Conservation (phyloP, 2,113 vertebrate species). For the Rhinolophus sinicus region DNA sequence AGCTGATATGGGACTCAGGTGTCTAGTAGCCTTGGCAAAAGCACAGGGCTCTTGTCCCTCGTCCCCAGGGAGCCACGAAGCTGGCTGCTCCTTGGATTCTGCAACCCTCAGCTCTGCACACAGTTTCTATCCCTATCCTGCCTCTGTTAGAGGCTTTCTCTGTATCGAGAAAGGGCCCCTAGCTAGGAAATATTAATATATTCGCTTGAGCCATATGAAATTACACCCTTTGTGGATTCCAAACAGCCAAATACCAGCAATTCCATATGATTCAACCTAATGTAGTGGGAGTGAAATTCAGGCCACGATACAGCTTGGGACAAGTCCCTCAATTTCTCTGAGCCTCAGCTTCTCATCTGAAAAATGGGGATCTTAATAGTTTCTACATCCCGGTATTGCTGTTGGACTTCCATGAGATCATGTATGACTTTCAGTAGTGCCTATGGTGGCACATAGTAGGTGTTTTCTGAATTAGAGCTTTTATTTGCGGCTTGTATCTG, state of each 20-base stretch:
- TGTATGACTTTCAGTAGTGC: neutral
- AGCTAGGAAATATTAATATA: neutral
- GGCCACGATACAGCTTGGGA: neutral
- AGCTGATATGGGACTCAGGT: neutral
- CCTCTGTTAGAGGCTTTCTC: neutral
- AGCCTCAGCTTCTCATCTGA: neutral
- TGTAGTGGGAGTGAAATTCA: neutral
- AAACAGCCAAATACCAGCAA: neutral
- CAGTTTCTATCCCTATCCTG: neutral
- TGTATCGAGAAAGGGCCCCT: neutral
- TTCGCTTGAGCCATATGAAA: neutral
- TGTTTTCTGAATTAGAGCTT: neutral
- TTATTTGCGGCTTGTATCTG: fast-evolving
- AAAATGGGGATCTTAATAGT: neutral
- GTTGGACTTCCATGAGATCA: neutral
- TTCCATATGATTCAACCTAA: neutral
- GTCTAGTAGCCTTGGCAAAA: neutral
- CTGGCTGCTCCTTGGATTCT: neutral
- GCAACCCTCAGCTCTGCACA: neutral
- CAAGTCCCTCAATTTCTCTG: neutral
- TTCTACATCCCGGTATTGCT: neutral
- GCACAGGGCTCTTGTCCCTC: neutral
- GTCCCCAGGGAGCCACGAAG: neutral
- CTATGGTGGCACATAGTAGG: neutral
- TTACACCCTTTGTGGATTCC: neutral